Evolutionary conservation across 2,797 vertebrate genomes (phyloP).

Genomic region (Heliangelus exortis): DNA sequence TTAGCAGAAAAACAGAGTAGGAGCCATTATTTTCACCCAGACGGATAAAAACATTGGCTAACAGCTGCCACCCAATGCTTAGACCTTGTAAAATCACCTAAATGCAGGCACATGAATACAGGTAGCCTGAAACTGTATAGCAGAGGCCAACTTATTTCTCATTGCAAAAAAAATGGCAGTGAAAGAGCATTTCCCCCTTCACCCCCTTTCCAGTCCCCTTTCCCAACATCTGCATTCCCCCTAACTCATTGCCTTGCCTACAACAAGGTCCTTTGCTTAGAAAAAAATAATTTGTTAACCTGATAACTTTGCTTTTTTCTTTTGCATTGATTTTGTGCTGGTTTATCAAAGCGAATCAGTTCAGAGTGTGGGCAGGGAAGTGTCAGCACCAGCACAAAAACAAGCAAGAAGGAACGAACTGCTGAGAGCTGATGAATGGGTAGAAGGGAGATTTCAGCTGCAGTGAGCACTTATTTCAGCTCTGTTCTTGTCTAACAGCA

Average conservation of each 20-base stretch:
- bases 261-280: background rate
- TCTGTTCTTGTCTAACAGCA: background rate
- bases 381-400: background rate
- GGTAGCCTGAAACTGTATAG: background rate
- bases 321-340: background rate
- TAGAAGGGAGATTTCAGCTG: background rate
- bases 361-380: background rate
- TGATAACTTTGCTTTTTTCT: background rate
- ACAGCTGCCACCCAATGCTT: slow-evolving; percentile 66
- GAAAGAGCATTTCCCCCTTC: background rate
- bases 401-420: background rate
- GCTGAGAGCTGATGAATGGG: background rate
- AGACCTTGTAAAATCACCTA: slow-evolving; percentile 11
- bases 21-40: background rate
- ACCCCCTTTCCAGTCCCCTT: background rate
- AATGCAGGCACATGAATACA: background rate
- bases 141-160: background rate
- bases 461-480: background rate
- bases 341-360: background rate
- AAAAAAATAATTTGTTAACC: background rate
- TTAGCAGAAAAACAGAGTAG: background rate
- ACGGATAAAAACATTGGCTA: slow-evolving; percentile 14
- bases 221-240: background rate
- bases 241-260: background rate
- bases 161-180: background rate